A percentile compares a stretch with the other conserved stretches of the same genome.
Conservation (phyloP, 1,140 invertebrate species). For the Drosophila orosa region DNA sequence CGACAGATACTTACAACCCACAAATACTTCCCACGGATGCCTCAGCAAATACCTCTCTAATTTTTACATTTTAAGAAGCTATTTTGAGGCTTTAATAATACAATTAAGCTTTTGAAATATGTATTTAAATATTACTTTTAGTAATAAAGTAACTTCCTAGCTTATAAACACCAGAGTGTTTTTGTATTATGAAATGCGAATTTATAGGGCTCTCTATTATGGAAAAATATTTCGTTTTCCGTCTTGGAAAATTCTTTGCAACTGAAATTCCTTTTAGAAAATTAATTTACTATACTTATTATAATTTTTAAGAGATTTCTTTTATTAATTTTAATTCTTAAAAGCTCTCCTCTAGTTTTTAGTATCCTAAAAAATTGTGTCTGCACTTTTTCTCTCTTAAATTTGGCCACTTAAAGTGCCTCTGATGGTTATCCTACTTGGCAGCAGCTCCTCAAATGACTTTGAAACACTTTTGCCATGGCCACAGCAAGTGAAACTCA, state of each 20-base stretch:
- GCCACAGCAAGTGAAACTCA: slow-evolving; percentile 39
- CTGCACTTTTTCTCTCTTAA: not conserved
- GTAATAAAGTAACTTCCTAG: not conserved
- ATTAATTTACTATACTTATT: not conserved
- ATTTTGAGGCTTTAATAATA: too few relatives aligned
- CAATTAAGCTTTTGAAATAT: not conserved
- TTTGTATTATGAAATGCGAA: not conserved
- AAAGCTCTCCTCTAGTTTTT: not conserved
- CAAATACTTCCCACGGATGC: not conserved
- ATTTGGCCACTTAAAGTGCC: slow-evolving; percentile 29
- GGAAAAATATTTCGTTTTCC: not conserved
- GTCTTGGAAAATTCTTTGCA: not conserved
- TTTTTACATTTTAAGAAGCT: not conserved
- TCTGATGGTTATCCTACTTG: slow-evolving; percentile 35
- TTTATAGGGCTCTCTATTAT: not conserved
- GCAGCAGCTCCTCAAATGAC: slow-evolving; percentile 25
- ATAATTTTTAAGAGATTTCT: not conserved
- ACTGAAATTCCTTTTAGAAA: not conserved
- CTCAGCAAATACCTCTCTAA: not conserved
- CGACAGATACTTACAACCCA: not conserved
- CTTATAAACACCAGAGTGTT: too few relatives aligned
- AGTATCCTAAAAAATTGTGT: not conserved
- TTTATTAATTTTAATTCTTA: too few relatives aligned
- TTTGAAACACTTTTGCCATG: slow-evolving; percentile 36
- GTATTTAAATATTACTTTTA: not conserved